Base-by-base conservation (phyloP, 2,113 vertebrate genomes). In the Madoqua kirkii region DNA sequence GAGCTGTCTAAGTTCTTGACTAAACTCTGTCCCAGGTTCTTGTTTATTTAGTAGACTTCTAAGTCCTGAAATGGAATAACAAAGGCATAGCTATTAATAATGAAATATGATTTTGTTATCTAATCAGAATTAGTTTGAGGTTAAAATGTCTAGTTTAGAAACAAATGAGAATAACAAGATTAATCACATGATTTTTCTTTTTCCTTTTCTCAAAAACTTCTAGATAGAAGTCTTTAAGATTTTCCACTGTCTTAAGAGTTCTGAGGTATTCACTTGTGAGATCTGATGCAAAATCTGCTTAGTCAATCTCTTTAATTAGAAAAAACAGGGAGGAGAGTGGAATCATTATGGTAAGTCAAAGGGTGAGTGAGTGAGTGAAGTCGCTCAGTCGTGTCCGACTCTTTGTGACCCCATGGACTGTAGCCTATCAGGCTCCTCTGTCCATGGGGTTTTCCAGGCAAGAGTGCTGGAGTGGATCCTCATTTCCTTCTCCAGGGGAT, bases 21-120 rank as follows among this genome's bases (percentile, higher is more conserved):
- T 99, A 91, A 99, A 99, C 95, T 99, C 99, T 98, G 99, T 99
- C 89, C 99, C 99, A 92, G 96, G 98, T 99, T 99, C 99, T 95
- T 99, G 99, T 96, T 99, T 99, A 96, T 95, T 98, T 96, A 99
- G 97, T 79, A 99, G 98, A 92, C 94, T 98, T 97, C 99, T 99
- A 96, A 99, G 98, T 92, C 99, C 99, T 99, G 55, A 50, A 95
- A 94, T 97, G 79, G 96, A 81, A 96, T 60, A 98, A 86, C 21
- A 91, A 97, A 95, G 45, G 87, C 64, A 10, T 43, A 83, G 52
- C 52, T 4, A 71, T 97, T 96, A 97, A n/a, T 48, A 95, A 94
- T 52, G 83, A 71, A 96, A 50, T 93, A 94, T 27, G 6, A 91
- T 88, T 95, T 54, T 45, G 33, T n/a, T 76, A 90, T 67, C 81